Evolutionary conservation across 2,113 vertebrate species (phyloP).

Genomic region (Salvelinus alpinus): DNA sequence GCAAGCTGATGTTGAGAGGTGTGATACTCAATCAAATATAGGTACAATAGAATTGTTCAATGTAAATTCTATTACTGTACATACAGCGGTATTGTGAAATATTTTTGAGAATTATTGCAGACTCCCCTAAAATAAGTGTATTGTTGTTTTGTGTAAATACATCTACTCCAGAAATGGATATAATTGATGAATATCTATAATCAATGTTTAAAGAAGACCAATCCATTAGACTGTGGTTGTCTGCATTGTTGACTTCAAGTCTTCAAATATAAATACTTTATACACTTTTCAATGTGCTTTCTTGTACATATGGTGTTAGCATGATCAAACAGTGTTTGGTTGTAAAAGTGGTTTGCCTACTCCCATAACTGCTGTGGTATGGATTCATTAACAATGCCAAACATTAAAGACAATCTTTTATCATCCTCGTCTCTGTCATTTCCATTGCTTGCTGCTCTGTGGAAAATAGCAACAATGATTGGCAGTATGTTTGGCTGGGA

Average conservation of each 20-base stretch:
- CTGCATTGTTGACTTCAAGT: constrained; percentile 83
- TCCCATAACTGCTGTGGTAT: constrained; percentile 91
- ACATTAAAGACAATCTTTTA: constrained; percentile 83
- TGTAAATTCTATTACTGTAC: constrained; percentile 83
- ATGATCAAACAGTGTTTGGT: constrained; percentile 95
- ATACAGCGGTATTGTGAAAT: constrained; percentile 78
- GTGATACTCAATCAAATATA: constrained; percentile 69
- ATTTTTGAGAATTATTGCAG: constrained; percentile 76
- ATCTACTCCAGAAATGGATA: constrained; percentile 89
- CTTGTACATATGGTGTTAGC: constrained; percentile 99
- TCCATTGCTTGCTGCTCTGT: constrained; percentile 14
- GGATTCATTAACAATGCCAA: constrained; percentile 93
- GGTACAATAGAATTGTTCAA: constrained; percentile 72
- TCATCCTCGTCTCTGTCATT: constrained; percentile 56
- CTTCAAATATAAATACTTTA: constrained; percentile 86
- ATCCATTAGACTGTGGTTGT: constrained; percentile 94
- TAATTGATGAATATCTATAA: constrained; percentile 85
- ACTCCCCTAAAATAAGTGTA: constrained; percentile 73
- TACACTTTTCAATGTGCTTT: constrained; percentile 93
- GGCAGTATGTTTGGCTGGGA: background rate
- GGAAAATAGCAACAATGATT: background rate
- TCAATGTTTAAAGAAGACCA: constrained; percentile 93
- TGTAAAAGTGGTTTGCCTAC: constrained; percentile 84
- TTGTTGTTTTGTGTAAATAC: constrained; percentile 94
- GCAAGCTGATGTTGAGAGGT: constrained; percentile 39